These are phyloP conservation scores for Strigamia crassipes DNA, from an alignment of 2,888 invertebrate species.

Conservation along the genomic window DNA sequence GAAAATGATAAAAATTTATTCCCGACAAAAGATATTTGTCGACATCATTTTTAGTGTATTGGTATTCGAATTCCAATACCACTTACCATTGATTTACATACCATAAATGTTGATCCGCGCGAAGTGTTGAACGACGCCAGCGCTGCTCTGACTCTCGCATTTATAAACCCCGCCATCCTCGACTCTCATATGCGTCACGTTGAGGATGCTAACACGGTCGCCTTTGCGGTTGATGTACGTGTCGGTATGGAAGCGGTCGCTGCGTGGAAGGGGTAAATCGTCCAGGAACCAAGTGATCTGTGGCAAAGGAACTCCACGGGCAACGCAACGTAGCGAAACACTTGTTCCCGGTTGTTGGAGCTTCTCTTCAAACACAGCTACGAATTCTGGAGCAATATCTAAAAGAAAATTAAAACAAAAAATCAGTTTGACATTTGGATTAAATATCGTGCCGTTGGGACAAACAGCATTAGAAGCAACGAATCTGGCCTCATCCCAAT, in stretches of 20 bases:
- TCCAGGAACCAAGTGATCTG: slow-evolving; percentile 92
- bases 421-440: not conserved
- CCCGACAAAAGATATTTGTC: not conserved
- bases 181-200: slow-evolving; percentile 85
- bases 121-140: slow-evolving; percentile 44
- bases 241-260: slow-evolving; percentile 56
- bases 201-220: slow-evolving; percentile 88
- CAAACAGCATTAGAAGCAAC: not conserved
- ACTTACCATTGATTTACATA: slow-evolving; percentile 46
- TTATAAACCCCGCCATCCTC: slow-evolving; percentile 91
- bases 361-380: slow-evolving; percentile 82
- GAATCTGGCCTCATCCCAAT: slow-evolving; percentile 37
- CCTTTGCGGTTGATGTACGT: slow-evolving; percentile 59
- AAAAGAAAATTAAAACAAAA: not conserved
- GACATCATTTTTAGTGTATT: slow-evolving; percentile 4
- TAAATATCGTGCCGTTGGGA: slow-evolving; percentile 12
- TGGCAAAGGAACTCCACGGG: slow-evolving; percentile 92
- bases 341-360: slow-evolving; percentile 88
- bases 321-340: slow-evolving; percentile 86
- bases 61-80: slow-evolving; percentile 33
- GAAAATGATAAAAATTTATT: not conserved
- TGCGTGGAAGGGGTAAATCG: slow-evolving; percentile 57
- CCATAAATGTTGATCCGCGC: slow-evolving; percentile 47
- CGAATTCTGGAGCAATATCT: slow-evolving; percentile 45
- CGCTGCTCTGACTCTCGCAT: slow-evolving; percentile 69